Base-by-base conservation (phyloP, 2,888 invertebrate genomes). In the Unio delphinus region DNA sequence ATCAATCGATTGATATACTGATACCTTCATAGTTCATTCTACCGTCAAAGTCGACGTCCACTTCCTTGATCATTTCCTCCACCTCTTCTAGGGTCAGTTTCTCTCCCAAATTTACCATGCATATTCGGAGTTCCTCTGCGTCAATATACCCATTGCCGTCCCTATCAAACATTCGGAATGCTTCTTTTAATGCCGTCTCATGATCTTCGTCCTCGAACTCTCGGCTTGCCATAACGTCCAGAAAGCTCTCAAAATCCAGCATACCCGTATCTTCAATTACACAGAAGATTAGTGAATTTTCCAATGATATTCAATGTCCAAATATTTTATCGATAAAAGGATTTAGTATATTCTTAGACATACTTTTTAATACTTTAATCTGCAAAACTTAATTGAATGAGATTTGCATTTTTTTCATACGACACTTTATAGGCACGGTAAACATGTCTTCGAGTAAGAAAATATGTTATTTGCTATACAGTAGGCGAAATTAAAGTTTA, bases 111-210 rank as follows among this genome's bases (percentile, higher is more conserved):
- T 99, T 99, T 92, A 98, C 99, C 98, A 99, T 98, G 82, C 99
- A 98, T 92, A 99, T 98, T 93, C 98, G 96, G 90, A 99, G 93
- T 92, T 99, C 98, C 84, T 98, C 98, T 86, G 98, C 98, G 82
- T 96, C 96, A 92, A 99, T 99, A 93, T 98, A 99, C 87, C 98
- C 98, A 91, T 99, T 98, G 90, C 98, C 98, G 92, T 99, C 98
- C 28, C 98, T 97, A 93, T 99, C 98, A 92, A 99, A 99, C 89
- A 91, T 98, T 92, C 97, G 69, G 73, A 81, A 81, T 56, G 81
- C 81, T 64, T 81, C 81, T 65, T 75, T 76, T 45, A 81, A 69
- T 18, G 81, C 81, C 30, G 77, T 76, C 65, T 81, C 81, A 65
- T 81, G 81, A 72, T 81, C 81, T 61, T 81, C 81, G 55, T 81